Evolutionary conservation across 2,113 vertebrate species (phyloP).

Genomic region (Hyperopisus bebe): DNA sequence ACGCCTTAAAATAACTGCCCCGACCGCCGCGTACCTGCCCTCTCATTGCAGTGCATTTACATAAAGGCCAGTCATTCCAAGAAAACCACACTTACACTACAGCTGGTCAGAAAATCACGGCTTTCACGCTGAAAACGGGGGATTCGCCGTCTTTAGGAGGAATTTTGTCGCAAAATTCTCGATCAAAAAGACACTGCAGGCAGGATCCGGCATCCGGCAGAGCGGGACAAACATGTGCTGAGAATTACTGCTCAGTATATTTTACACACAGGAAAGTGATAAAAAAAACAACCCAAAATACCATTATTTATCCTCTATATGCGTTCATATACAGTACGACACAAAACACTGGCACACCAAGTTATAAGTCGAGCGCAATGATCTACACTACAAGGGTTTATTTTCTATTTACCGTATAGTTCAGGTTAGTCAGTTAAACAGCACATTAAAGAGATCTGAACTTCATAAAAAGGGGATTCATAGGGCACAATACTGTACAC

Average conservation of each 20-base stretch:
- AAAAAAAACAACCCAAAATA: background rate
- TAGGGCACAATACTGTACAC: background rate
- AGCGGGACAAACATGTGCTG: background rate
- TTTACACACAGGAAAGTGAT: background rate
- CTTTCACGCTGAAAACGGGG: background rate
- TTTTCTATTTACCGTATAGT: background rate
- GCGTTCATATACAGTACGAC: background rate
- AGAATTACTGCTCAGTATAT: background rate
- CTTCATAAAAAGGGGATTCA: background rate
- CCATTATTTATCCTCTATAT: background rate
- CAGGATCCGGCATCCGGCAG: background rate
- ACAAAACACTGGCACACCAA: background rate
- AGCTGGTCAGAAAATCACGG: background rate
- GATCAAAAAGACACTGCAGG: background rate
- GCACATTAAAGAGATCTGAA: background rate
- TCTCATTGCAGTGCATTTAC: conserved; percentile 34
- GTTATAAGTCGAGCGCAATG: background rate
- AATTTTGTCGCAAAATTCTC: background rate
- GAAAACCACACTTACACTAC: background rate
- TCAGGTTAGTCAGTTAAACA: background rate
- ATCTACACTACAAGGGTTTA: background rate
- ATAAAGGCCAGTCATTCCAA: conserved; percentile 26
- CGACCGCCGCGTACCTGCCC: conserved; percentile 22
- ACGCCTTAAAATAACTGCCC: conserved; percentile 39
- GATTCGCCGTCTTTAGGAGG: background rate